phyloP scores from a whole-genome alignment of 2,797 vertebrate species.

The Chiroxiphia lanceolata region DNA sequence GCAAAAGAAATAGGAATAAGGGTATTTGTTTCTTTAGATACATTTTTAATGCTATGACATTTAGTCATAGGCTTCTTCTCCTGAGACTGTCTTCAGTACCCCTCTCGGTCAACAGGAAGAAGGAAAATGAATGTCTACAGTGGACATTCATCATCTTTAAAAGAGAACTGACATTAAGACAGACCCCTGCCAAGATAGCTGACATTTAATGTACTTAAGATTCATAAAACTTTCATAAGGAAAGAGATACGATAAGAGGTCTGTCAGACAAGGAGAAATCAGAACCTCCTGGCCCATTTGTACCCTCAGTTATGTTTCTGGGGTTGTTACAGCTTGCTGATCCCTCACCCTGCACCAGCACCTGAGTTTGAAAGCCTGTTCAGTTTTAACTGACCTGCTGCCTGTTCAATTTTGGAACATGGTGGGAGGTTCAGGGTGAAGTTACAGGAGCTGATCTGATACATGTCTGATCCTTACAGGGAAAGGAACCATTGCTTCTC shows the following conservation, averaged over 20 bases:
- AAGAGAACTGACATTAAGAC: not conserved
- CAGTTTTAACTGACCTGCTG: not conserved
- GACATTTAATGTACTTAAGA: not conserved
- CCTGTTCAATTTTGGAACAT: not conserved
- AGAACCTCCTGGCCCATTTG: not conserved
- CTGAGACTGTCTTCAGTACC: not conserved
- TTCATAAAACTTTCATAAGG: not conserved
- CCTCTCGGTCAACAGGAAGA: not conserved
- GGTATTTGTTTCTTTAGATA: not conserved
- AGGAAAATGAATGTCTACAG: not conserved
- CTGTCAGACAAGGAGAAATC: not conserved
- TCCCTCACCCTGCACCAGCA: not conserved
- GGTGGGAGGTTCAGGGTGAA: constrained; percentile 19
- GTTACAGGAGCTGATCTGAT: not conserved
- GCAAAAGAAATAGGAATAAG: not conserved
- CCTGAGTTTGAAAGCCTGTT: not conserved
- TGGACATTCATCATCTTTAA: not conserved
- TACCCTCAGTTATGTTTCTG: not conserved
- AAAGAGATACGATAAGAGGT: not conserved
- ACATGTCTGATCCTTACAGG: not conserved
- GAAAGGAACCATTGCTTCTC: not conserved
- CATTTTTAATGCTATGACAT: not conserved
- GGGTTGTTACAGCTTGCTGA: not conserved
- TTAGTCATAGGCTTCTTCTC: not conserved
- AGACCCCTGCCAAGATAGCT: not conserved